Percentiles rank a stretch among this genome's conserved stretches.
phyloP scores from a whole-genome alignment of 2,888 invertebrate genomes.

The Neocrepidodera transversa region DNA sequence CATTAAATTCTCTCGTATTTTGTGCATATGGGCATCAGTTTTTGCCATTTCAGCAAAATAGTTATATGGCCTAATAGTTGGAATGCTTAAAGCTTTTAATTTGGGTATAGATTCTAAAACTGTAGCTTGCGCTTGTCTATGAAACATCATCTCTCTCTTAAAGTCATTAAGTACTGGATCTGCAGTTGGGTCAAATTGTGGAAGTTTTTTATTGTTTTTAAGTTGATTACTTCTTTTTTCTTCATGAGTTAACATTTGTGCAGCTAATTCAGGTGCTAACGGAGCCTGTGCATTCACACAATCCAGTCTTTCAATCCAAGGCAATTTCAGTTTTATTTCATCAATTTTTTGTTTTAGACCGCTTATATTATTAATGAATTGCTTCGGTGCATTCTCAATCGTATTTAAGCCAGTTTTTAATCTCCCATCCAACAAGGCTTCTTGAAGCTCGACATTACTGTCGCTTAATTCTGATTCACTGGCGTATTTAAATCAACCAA shows the following conservation, averaged over 20 bases:
- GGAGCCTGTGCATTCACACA: constrained; percentile 79
- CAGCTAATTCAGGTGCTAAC: constrained; percentile 82
- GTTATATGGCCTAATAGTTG: constrained; percentile 86
- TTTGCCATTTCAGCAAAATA: constrained; percentile 99
- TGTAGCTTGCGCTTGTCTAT: constrained; percentile 87
- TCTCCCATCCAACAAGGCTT: constrained; percentile 84
- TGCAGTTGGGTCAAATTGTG: constrained; percentile 68
- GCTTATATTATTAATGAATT: constrained; percentile 72
- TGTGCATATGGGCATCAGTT: constrained; percentile 96
- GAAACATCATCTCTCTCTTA: constrained; percentile 86
- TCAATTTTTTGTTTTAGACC: constrained; percentile 75
- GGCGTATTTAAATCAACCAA: no score
- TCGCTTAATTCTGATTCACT: constrained; percentile 52
- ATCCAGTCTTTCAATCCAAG: constrained; percentile 89
- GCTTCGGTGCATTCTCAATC: constrained; percentile 66
- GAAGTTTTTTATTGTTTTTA: constrained; percentile 74
- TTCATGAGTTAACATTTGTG: constrained; percentile 79
- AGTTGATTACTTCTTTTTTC: constrained; percentile 70
- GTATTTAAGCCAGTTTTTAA: constrained; percentile 87
- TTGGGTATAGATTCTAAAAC: constrained; percentile 79
- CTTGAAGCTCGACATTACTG: constrained; percentile 72
- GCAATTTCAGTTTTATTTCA: constrained; percentile 74
- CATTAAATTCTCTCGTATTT: constrained; percentile 82
- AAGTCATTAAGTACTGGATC: constrained; percentile 91
- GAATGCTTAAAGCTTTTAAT: constrained; percentile 76